These are phyloP conservation scores for Muscicapa adusta DNA, from an alignment of 2,113 vertebrate species.

Conservation along the genomic window DNA sequence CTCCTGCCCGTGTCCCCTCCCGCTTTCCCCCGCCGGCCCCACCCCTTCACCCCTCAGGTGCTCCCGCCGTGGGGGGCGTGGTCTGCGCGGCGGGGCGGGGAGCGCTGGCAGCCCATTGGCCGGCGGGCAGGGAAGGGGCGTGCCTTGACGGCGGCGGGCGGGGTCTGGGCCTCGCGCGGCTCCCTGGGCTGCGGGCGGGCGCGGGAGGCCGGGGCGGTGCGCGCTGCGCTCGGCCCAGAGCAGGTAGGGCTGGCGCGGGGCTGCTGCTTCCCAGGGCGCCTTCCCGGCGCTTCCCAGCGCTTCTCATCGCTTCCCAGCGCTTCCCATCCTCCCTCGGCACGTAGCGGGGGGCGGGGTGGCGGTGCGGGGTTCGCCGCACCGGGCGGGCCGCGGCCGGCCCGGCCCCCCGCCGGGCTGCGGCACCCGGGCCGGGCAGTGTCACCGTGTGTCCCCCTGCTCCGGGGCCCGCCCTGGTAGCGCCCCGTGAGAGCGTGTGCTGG, in stretches of 20 bases:
- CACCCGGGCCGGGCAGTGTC: background rate
- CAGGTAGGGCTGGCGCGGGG: background rate
- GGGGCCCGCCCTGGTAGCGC: fast-evolving
- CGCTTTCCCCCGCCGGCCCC: background rate
- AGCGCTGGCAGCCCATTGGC: background rate
- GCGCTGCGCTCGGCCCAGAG: background rate
- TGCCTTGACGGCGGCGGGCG: fast-evolving
- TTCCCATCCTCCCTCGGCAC: background rate
- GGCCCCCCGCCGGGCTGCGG: background rate
- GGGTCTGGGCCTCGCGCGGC: background rate
- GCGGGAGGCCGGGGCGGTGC: background rate
- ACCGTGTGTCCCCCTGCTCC: background rate
- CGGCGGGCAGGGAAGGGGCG: background rate
- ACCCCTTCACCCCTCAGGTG: too few species aligned
- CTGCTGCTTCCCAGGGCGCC: too few species aligned
- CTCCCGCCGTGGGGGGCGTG: background rate
- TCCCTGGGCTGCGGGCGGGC: background rate
- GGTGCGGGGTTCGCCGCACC: background rate
- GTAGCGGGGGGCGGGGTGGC: background rate
- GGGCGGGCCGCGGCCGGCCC: background rate
- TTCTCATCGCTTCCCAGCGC: too few species aligned
- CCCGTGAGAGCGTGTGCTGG: background rate
- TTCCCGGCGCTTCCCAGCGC: background rate
- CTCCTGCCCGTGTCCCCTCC: too few species aligned
- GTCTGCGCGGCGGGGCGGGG: background rate